These are phyloP conservation scores for Ephestia elutella DNA, from an alignment of 1,140 invertebrate species.

Conservation along the genomic window DNA sequence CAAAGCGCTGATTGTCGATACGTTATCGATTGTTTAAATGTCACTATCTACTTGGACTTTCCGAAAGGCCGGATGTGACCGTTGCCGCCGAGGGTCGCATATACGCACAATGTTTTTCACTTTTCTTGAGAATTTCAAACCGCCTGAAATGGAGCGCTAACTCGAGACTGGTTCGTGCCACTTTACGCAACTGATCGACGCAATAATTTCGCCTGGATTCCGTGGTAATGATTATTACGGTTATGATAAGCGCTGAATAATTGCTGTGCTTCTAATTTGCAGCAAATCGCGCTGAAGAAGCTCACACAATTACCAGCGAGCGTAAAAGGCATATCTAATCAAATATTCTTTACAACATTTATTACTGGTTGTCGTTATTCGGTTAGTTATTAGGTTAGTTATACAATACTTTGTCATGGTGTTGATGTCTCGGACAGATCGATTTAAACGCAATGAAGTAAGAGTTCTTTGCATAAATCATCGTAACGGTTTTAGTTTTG, in stretches of 20 bases:
- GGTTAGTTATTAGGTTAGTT: conserved; percentile 6
- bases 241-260: conserved; percentile 49
- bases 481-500: neutral
- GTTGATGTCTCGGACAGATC: neutral
- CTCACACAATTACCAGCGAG: neutral
- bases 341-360: conserved; percentile 14
- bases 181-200: conserved; percentile 53
- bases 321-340: neutral
- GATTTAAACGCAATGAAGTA: neutral
- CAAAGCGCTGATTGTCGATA: conserved; percentile 18
- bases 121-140: conserved; percentile 20
- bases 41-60: conserved; percentile 20
- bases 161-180: conserved; percentile 45
- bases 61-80: conserved; percentile 13
- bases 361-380: conserved; percentile 10
- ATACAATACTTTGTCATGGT: conserved; percentile 14
- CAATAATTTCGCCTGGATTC: conserved; percentile 55
- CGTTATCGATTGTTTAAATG: conserved; percentile 24
- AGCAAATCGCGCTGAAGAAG: neutral
- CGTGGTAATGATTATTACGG: conserved; percentile 49
- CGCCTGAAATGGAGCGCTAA: conserved; percentile 55
- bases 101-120: conserved; percentile 27
- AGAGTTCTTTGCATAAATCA: neutral
- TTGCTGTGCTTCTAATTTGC: conserved; percentile 17
- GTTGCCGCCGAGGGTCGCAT: neutral